phyloP scores from a whole-genome alignment of 2,888 invertebrate genomes.

The Eilema caniola region DNA sequence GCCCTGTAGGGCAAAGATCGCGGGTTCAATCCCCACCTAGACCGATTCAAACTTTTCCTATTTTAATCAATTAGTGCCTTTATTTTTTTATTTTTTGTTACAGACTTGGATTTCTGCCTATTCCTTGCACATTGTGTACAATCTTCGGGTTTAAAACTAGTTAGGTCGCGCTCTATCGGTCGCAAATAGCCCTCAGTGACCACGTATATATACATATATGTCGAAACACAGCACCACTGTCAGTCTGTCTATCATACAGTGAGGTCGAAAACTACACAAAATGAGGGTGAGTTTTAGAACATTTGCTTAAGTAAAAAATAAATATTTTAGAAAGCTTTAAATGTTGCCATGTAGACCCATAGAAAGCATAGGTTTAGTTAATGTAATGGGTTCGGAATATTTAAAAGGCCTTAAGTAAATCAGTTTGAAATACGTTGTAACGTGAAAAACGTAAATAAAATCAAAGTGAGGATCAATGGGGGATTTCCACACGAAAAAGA shows the following conservation, averaged over 20 bases:
- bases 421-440: too few relatives aligned
- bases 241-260: conserved; percentile 41
- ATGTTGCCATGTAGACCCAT: too few relatives aligned
- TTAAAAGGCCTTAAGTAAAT: too few relatives aligned
- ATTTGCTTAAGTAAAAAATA: not conserved
- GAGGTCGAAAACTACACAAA: conserved; percentile 31
- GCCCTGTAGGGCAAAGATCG: too few relatives aligned
- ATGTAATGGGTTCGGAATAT: too few relatives aligned
- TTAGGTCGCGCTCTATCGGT: conserved; percentile 17
- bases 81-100: not conserved
- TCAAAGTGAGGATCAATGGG: too few relatives aligned
- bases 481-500: too few relatives aligned
- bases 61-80: too few relatives aligned
- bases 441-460: too few relatives aligned
- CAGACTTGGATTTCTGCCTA: not conserved
- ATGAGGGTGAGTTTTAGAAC: conserved; percentile 64
- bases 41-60: too few relatives aligned
- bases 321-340: not conserved
- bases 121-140: not conserved
- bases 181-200: not conserved
- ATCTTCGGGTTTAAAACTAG: conserved; percentile 6
- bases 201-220: conserved; percentile 20
- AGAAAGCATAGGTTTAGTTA: too few relatives aligned
- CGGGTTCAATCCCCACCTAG: too few relatives aligned
- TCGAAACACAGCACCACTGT: conserved; percentile 27